These are phyloP conservation scores for Microtus montanus DNA, from an alignment of 2,113 vertebrate species.

Conservation along the genomic window DNA sequence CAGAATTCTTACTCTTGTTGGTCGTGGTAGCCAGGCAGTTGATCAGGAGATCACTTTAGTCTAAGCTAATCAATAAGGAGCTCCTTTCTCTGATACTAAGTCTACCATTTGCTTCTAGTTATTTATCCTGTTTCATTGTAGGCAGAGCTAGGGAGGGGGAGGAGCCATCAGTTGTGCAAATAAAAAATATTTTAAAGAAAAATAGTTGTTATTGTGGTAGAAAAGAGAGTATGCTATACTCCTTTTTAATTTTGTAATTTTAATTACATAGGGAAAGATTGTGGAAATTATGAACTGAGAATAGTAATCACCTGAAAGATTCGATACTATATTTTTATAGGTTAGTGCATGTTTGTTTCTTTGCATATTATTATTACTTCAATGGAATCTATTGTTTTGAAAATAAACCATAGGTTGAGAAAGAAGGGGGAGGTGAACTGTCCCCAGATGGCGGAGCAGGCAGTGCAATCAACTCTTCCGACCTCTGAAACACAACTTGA, in stretches of 20 bases:
- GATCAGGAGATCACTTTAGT: no score
- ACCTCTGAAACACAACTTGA: conserved; percentile 3
- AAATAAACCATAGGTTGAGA: background rate
- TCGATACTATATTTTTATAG: background rate
- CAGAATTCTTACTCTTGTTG: background rate
- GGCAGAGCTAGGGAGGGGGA: fast-evolving
- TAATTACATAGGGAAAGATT: conserved; percentile 16
- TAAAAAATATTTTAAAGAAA: background rate
- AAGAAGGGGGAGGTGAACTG: background rate
- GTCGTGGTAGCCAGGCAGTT: background rate
- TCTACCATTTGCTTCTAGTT: background rate
- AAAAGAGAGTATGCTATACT: background rate
- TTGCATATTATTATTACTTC: background rate
- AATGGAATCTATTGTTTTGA: background rate
- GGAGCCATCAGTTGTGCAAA: background rate
- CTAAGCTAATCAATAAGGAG: background rate
- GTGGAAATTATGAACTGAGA: background rate
- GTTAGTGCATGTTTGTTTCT: background rate
- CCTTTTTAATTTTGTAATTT: background rate
- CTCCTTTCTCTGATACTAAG: background rate
- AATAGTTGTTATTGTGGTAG: conserved; percentile 20
- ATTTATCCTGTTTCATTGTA: background rate
- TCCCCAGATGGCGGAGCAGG: no score
- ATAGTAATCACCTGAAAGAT: background rate
- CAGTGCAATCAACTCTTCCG: background rate